Conservation (phyloP, 1,140 invertebrate species). For the Sitophilus oryzae region DNA sequence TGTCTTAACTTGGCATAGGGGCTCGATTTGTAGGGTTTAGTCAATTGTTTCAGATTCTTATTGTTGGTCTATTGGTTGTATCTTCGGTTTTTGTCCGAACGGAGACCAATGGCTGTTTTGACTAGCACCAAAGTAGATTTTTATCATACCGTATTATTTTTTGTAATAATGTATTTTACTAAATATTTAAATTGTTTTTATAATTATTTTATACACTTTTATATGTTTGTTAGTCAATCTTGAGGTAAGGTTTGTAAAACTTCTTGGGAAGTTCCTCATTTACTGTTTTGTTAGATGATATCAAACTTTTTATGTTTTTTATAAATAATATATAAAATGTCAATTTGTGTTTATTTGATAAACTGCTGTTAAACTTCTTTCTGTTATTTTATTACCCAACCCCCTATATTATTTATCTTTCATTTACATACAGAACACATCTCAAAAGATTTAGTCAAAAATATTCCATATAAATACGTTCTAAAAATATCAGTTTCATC, state of each 20-base stretch:
- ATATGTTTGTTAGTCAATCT: slow-evolving; percentile 43
- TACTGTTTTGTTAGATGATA: slow-evolving; percentile 42
- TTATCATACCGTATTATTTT: slow-evolving; percentile 37
- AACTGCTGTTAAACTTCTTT: slow-evolving; percentile 39
- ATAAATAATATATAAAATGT: slow-evolving; percentile 44
- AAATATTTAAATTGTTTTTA: slow-evolving; percentile 44
- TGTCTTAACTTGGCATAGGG: slow-evolving; percentile 27
- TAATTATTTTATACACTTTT: slow-evolving; percentile 45
- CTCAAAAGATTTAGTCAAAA: too few species aligned
- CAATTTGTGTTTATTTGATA: slow-evolving; percentile 44
- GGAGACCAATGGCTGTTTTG: slow-evolving; percentile 37
- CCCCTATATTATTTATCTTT: background rate
- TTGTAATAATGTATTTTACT: slow-evolving; percentile 38
- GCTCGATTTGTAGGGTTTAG: slow-evolving; percentile 39
- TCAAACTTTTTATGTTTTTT: slow-evolving; percentile 45
- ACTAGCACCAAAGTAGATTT: slow-evolving; percentile 44
- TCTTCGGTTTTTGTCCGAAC: slow-evolving; percentile 38
- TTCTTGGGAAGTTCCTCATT: slow-evolving; percentile 40
- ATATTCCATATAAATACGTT: too few species aligned
- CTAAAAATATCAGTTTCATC: too few species aligned
- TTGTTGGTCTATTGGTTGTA: slow-evolving; percentile 39
- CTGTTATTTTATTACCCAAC: slow-evolving; percentile 20
- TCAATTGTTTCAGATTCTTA: slow-evolving; percentile 43
- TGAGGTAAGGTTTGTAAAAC: slow-evolving; percentile 39
- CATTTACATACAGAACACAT: too few species aligned